These are phyloP conservation scores for Epicauta chinensis DNA, from an alignment of 1,140 invertebrate species.

Conservation along the genomic window DNA sequence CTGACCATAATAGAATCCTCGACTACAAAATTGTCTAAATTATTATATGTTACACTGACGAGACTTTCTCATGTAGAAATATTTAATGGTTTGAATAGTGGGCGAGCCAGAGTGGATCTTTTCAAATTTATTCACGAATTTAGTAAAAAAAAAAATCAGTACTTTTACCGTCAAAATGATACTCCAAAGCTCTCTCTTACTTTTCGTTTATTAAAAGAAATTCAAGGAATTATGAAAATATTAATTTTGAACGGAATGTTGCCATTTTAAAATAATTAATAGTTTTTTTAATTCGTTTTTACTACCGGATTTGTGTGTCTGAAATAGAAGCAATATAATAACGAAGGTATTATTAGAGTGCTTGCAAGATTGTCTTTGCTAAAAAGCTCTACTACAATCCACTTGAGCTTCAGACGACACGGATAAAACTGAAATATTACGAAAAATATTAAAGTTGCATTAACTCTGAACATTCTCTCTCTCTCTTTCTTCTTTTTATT, in stretches of 20 bases:
- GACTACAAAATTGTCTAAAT: constrained; percentile 11
- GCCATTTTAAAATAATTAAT: too few relatives aligned
- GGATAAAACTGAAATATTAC: constrained; percentile 14
- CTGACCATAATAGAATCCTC: constrained; percentile 11
- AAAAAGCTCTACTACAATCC: constrained; percentile 3
- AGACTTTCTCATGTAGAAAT: constrained; percentile 15
- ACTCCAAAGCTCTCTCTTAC: too few relatives aligned
- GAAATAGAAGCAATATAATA: not conserved
- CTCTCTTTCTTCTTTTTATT: too few relatives aligned
- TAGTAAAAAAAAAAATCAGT: too few relatives aligned
- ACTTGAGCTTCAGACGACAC: constrained; percentile 1
- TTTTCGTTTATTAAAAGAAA: too few relatives aligned
- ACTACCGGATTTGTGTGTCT: constrained; percentile 9
- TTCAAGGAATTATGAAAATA: too few relatives aligned
- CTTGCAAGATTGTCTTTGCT: constrained; percentile 7
- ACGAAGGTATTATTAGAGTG: not conserved
- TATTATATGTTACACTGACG: constrained; percentile 4
- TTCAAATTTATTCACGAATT: too few relatives aligned
- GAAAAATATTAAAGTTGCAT: constrained; percentile 12
- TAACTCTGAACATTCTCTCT: constrained; percentile 1
- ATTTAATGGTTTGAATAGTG: constrained; percentile 14
- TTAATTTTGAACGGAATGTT: too few relatives aligned
- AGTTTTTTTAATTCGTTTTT: constrained; percentile 6
- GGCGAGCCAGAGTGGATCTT: too few relatives aligned
- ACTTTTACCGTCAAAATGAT: too few relatives aligned